Percentiles rank a stretch among this genome's conserved stretches.
Evolutionary conservation across 2,113 vertebrate species (phyloP).

Genomic region (Plecturocebus donacophilus): DNA sequence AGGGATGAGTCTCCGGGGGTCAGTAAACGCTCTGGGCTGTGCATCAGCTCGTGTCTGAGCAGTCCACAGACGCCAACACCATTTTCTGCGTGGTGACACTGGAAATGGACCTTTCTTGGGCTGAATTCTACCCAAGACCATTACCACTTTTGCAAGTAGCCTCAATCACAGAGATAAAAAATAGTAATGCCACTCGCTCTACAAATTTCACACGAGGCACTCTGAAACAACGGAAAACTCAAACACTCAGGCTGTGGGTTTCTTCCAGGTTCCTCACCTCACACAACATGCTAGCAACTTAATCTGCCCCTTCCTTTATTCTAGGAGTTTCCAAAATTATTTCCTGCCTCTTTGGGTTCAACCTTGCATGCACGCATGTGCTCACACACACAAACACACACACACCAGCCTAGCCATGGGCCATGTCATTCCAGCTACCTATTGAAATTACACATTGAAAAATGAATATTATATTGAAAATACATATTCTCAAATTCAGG

Average conservation of each 20-base stretch:
- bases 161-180: neutral
- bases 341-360: neutral
- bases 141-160: neutral
- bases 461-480: neutral
- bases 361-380: neutral
- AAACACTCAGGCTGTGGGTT: accelerated
- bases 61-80: neutral
- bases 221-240: too few relatives aligned
- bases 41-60: neutral
- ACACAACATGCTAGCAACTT: accelerated
- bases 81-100: neutral
- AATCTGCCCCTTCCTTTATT: neutral
- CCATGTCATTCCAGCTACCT: neutral
- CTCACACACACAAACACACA: too few relatives aligned
- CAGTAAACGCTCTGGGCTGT: accelerated
- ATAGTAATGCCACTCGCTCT: neutral
- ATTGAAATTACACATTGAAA: accelerated
- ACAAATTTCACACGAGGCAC: accelerated
- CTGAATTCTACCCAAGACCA: accelerated
- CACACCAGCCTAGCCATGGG: neutral
- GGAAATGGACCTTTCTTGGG: accelerated
- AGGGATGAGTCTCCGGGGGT: neutral
- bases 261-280: accelerated
- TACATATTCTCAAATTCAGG: neutral
- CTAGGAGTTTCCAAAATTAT: neutral